These are phyloP conservation scores for Microtus agrestis DNA, from an alignment of 2,797 vertebrate genomes.

Conservation along the genomic window DNA sequence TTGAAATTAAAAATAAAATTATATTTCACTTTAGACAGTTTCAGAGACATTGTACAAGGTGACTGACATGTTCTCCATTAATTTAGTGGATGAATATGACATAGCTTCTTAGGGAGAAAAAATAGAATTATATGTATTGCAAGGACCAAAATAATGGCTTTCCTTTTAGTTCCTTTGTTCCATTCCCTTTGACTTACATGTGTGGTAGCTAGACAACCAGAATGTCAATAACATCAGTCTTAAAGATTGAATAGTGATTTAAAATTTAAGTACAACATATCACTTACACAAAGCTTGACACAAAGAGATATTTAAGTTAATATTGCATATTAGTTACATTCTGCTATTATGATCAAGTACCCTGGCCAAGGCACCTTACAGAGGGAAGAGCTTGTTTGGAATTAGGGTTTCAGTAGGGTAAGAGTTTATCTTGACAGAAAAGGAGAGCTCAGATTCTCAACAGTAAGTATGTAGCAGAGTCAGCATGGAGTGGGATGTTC, in stretches of 20 bases:
- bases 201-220: neutral
- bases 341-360: neutral
- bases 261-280: neutral
- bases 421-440: neutral
- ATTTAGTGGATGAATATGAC: neutral
- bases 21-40: neutral
- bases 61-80: neutral
- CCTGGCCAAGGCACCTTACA: neutral
- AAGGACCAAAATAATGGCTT: neutral
- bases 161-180: neutral
- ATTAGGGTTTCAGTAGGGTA: neutral
- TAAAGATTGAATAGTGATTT: neutral
- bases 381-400: neutral
- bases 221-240: neutral
- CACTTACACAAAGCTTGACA: neutral
- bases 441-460: neutral
- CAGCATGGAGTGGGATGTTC: neutral
- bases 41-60: neutral
- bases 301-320: neutral
- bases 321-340: neutral
- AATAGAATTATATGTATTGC: neutral
- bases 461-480: neutral
- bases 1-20: conserved; percentile 19
- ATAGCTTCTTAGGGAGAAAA: neutral
- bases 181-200: neutral